Percentiles rank a stretch among this genome's conserved stretches.
Evolutionary conservation across 2,888 invertebrate species (phyloP).

Genomic region (Thalpophila matura): DNA sequence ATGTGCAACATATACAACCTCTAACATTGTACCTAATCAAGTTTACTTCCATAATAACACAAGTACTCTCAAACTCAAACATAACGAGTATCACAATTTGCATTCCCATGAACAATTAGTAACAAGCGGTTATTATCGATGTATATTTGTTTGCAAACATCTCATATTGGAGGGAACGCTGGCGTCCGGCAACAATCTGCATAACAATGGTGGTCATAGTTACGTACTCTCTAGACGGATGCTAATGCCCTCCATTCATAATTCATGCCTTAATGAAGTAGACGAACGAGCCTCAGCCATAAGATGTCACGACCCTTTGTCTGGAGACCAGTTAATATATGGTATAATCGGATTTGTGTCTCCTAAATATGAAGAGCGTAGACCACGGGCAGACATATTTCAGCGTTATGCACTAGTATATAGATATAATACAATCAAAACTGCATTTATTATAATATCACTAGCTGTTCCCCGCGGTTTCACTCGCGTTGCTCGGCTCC

Average conservation of each 20-base stretch:
- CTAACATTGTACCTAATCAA: not conserved
- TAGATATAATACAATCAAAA: too few relatives aligned
- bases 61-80: conserved; percentile 11
- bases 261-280: conserved; percentile 88
- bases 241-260: conserved; percentile 88
- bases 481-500: too few relatives aligned
- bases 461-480: too few relatives aligned
- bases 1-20: not conserved
- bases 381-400: not conserved
- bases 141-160: conserved; percentile 81
- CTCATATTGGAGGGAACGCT: conserved; percentile 73
- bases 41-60: conserved; percentile 9
- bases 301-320: conserved; percentile 77
- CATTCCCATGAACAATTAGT: conserved; percentile 60
- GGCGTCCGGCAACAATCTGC: conserved; percentile 88
- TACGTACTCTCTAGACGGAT: conserved; percentile 84
- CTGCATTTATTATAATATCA: too few relatives aligned
- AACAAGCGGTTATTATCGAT: conserved; percentile 60
- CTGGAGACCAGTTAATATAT: conserved; percentile 64
- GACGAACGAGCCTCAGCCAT: conserved; percentile 71
- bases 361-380: conserved; percentile 10
- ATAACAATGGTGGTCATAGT: conserved; percentile 86
- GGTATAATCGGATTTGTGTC: conserved; percentile 70
- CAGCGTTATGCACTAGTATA: not conserved
- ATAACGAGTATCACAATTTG: conserved; percentile 45